Evolutionary conservation across 2,113 vertebrate species (phyloP).

Genomic region (Lathamus discolor): DNA sequence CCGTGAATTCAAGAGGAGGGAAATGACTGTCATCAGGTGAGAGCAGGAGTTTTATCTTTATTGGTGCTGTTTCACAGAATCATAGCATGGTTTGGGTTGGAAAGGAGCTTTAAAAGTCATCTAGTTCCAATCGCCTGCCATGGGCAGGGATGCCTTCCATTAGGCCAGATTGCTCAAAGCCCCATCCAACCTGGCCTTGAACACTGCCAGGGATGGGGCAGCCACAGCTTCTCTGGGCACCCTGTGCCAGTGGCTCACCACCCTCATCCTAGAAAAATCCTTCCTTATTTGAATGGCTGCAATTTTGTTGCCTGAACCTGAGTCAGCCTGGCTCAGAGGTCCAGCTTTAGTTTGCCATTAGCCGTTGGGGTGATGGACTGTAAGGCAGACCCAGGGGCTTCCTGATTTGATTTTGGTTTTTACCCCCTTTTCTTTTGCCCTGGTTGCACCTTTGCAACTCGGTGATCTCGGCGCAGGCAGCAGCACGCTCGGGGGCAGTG

Average conservation of each 20-base stretch:
- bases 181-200: accelerated
- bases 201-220: neutral
- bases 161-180: neutral
- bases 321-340: neutral
- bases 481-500: neutral
- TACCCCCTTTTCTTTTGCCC: accelerated
- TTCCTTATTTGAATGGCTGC: neutral
- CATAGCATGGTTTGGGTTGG: neutral
- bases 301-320: neutral
- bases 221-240: neutral
- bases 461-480: neutral
- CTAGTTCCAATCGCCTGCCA: accelerated
- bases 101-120: neutral
- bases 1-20: neutral
- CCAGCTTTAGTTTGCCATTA: neutral
- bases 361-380: neutral
- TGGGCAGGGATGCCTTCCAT: neutral
- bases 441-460: accelerated
- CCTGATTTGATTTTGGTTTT: neutral
- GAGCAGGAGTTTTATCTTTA: neutral
- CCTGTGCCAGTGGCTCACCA: neutral
- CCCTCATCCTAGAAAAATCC: neutral
- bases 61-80: neutral
- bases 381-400: too few relatives aligned
- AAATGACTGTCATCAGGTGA: neutral